phyloP scores from a whole-genome alignment of 2,113 vertebrate genomes.

The Poeciliopsis turrubarensis region DNA sequence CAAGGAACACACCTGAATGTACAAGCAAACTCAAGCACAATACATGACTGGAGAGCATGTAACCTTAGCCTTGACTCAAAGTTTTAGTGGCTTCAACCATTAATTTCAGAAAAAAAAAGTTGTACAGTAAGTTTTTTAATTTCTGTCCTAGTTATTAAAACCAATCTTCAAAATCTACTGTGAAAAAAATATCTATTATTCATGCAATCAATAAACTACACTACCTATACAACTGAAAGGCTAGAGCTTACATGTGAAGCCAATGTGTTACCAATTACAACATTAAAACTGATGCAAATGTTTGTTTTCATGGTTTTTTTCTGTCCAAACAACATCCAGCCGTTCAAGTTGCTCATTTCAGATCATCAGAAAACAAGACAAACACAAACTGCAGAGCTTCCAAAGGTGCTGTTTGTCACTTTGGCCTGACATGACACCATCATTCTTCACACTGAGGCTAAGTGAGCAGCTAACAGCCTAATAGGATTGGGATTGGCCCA shows the following conservation, averaged over 20 bases:
- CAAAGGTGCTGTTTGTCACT: constrained; percentile 3
- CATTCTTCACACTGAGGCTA: constrained; percentile 12
- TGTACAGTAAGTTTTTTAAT: neutral
- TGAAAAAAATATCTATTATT: neutral
- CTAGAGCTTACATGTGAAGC: too few relatives aligned
- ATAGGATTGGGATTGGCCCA: constrained; percentile 41
- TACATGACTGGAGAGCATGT: too few relatives aligned
- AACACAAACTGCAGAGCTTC: neutral
- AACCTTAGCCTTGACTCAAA: neutral
- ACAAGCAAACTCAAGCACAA: too few relatives aligned
- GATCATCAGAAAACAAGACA: neutral
- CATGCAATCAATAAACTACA: neutral
- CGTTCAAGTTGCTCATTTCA: neutral
- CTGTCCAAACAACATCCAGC: neutral
- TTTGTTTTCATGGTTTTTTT: too few relatives aligned
- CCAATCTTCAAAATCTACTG: neutral
- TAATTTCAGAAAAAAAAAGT: neutral
- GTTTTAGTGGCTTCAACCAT: neutral
- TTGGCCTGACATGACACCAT: constrained; percentile 9
- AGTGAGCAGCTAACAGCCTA: constrained; percentile 29
- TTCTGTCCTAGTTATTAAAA: neutral
- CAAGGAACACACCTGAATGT: too few relatives aligned
- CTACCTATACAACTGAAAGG: neutral
- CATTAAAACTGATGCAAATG: too few relatives aligned
- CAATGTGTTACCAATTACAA: too few relatives aligned